A percentile compares a stretch with the other conserved stretches of the same genome.
phyloP scores from a whole-genome alignment of 2,797 vertebrate species.

The Enteromius argenteus region DNA sequence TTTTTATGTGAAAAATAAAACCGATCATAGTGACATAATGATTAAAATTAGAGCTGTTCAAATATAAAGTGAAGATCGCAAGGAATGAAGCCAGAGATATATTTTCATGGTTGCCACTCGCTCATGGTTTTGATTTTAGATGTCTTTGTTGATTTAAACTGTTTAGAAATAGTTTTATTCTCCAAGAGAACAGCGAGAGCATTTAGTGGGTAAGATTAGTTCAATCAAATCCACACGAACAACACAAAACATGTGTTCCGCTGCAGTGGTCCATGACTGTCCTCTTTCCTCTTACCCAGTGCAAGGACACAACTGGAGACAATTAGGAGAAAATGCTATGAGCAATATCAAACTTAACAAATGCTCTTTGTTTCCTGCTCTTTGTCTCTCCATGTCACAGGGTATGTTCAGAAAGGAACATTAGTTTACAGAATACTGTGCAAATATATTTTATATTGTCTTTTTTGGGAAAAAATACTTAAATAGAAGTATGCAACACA shows the following conservation, averaged over 20 bases:
- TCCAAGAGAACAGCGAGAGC: background rate
- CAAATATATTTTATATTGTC: background rate
- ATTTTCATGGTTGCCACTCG: background rate
- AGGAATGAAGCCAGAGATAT: background rate
- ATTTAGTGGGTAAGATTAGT: constrained; percentile 27
- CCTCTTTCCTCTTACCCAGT: constrained; percentile 25
- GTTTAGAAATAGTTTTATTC: constrained; percentile 29
- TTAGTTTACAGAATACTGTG: background rate
- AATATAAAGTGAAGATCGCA: background rate
- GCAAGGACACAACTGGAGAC: constrained; percentile 45
- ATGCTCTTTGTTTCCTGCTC: constrained; percentile 66
- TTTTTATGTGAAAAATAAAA: background rate
- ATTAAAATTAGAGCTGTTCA: background rate
- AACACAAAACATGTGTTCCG: constrained; percentile 52
- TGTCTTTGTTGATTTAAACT: constrained; percentile 34
- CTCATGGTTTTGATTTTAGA: constrained; percentile 30
- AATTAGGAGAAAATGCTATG: constrained; percentile 39
- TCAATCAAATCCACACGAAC: constrained; percentile 35
- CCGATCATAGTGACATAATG: background rate
- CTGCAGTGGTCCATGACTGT: constrained; percentile 38
- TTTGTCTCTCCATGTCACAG: constrained; percentile 37
- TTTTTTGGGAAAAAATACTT: background rate
- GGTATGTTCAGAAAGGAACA: background rate
- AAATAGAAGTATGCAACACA: background rate
- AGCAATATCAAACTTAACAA: constrained; percentile 66